A percentile compares a stretch with the other conserved stretches of the same genome.
These are phyloP conservation scores for Pollimyrus isidori DNA, from an alignment of 2,113 vertebrate species.

Conservation along the genomic window DNA sequence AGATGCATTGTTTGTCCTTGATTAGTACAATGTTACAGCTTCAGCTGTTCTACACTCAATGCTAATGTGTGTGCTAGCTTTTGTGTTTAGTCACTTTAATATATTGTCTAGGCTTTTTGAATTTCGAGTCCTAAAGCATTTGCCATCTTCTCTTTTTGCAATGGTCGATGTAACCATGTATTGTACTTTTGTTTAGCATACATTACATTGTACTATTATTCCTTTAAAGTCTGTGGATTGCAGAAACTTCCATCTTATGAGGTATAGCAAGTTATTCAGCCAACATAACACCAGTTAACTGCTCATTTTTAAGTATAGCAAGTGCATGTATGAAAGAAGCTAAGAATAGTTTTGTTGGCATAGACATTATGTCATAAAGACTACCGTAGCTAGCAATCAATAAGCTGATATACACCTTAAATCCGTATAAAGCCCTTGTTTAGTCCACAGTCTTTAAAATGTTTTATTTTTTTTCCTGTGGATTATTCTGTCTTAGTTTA, in stretches of 20 bases:
- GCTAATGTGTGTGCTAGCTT: conserved; percentile 69
- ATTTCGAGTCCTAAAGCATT: conserved; percentile 52
- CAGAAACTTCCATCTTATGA: conserved; percentile 49
- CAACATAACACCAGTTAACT: conserved; percentile 46
- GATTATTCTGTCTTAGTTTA: conserved; percentile 49
- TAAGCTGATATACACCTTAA: conserved; percentile 60
- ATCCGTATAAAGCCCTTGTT: conserved; percentile 55
- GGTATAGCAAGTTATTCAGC: conserved; percentile 43
- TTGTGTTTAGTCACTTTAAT: conserved; percentile 88
- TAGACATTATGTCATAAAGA: conserved; percentile 51
- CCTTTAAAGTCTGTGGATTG: conserved; percentile 60
- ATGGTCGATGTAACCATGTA: conserved; percentile 59
- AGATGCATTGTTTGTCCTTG: conserved; percentile 52
- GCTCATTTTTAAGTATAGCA: conserved; percentile 38
- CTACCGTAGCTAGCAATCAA: conserved; percentile 54
- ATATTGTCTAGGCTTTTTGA: conserved; percentile 56
- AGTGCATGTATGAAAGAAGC: conserved; percentile 52
- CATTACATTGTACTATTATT: conserved; percentile 55
- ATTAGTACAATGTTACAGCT: conserved; percentile 52
- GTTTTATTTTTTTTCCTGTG: neutral
- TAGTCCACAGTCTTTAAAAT: conserved; percentile 59
- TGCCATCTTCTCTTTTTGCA: conserved; percentile 67
- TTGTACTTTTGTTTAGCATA: conserved; percentile 56
- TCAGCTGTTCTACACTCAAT: conserved; percentile 59
- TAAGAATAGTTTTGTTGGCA: conserved; percentile 64